phyloP scores from a whole-genome alignment of 2,888 invertebrate species.

The Sicus ferrugineus region DNA sequence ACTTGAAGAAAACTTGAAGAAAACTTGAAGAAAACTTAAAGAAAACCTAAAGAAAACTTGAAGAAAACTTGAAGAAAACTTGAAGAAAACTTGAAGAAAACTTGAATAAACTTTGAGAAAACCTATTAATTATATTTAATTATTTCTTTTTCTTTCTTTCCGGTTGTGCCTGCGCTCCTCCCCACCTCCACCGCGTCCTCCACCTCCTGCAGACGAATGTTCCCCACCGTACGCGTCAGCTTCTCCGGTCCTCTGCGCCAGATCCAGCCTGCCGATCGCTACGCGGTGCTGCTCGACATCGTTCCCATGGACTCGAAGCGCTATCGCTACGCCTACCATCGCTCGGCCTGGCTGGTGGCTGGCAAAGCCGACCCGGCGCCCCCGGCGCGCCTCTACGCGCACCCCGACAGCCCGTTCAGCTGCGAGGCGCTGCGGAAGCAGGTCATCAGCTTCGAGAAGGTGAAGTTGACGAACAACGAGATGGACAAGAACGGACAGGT shows the following conservation, averaged over 20 bases:
- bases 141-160: conserved; percentile 18
- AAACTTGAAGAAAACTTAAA: too few species aligned
- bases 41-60: too few species aligned
- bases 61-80: too few species aligned
- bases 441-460: conserved; percentile 97
- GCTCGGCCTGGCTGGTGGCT: conserved; percentile 96
- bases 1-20: too few species aligned
- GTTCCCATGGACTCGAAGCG: conserved; percentile 96
- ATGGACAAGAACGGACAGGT: conserved; percentile 96
- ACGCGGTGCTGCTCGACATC: conserved; percentile 93
- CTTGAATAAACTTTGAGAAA: too few species aligned
- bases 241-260: conserved; percentile 75
- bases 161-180: conserved; percentile 24
- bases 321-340: conserved; percentile 97
- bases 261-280: conserved; percentile 80
- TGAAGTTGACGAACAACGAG: conserved; percentile 98
- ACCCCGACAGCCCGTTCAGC: conserved; percentile 95
- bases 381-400: conserved; percentile 90
- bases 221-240: conserved; percentile 93
- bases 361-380: conserved; percentile 98
- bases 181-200: not conserved
- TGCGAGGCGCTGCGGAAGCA: conserved; percentile 95
- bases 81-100: too few species aligned
- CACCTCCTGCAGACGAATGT: conserved; percentile 84
- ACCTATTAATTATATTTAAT: conserved; percentile 14